Base-by-base conservation (phyloP, 2,797 vertebrate genomes). In the Leptodactylus fallax region DNA sequence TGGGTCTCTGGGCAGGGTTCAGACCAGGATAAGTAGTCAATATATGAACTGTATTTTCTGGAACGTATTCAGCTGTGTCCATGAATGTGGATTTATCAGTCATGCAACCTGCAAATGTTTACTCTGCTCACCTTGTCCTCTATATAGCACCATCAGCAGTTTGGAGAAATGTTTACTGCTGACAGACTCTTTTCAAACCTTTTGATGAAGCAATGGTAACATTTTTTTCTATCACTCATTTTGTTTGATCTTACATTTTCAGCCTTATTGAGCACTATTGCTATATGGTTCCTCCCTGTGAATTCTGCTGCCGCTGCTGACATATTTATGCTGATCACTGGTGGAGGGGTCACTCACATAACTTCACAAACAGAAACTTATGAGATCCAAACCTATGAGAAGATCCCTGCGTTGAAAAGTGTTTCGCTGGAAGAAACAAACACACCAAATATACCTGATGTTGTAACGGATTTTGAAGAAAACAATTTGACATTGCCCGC, bases 281-380 rank as follows among this genome's bases (percentile, higher is more conserved):
- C 72, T 1, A 21, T 79, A 79, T 83, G 88, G 85, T 72, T 84
- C 12, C 45, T 88, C 11, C 63, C 81, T 3, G n/a, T 83, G 12
- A 83, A 49, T n/a, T n/a, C n/a, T 83, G 55, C 85, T 17, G 80
- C 72, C 12, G 81, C 85, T 60, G 67, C 85, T 9, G 85, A 87
- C 25, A 79, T 83, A 72, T 61, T 87, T 45, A 72, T 86, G 49
- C 47, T 87, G 36, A 74, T 79, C 25, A 23, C 85, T 25, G 74
- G 55, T 16, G 72, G 45, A 55, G 9, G 85, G 51, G 45, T 51
- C 56, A 82, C 16, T 53, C 55, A 14, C 23, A 53, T 21, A 79
- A 58, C 61, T 6, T 12, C 79, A 25, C 51, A 19, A n/a, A 80
- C 45, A 36, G 80, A 69, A 53, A 6, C 74, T 27, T 53, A 63